Evolutionary conservation across 2,113 vertebrate species (phyloP), one percentile per base, ranked within the genome.

Genomic region (Odontesthes bonariensis): DNA sequence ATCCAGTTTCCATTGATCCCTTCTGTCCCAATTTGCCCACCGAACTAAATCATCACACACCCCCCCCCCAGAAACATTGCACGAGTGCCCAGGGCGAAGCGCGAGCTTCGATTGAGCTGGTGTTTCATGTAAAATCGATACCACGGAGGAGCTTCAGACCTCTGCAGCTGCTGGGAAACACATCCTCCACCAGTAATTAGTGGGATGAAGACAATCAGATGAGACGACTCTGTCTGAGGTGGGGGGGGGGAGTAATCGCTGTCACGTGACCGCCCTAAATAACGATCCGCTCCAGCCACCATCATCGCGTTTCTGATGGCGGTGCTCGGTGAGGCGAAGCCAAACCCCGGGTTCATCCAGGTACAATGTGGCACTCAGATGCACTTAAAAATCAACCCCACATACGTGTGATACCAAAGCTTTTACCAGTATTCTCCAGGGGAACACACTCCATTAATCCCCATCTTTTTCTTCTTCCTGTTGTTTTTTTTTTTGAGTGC

Each of bases 41-140:
- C 38, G 2, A 82, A 71, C 79, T 84, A 81, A 92, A 91, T 91
- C 79, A 77, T 35, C 31, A 7, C n/a, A n/a, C 44, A 63, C 54
- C 23, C 54, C 73, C 57, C 67, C 49, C 27, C 12, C 56, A 75
- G 44, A 66, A 69, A 83, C 55, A 13, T 5, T 14, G 20, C 76
- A 52, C 23, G 63, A 77, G 74, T 19, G 33, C 67, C 70, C 5
- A 5, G 44, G 69, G 79, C 33, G 67, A 47, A 46, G 52, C 33
- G 0, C 75, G 35, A 3, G 53, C 49, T 85, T 88, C 66, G 63
- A 90, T 87, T 84, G 58, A 56, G 77, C 79, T 56, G 62, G 58
- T 23, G 73, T 70, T 84, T 88, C 84, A 88, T 90, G 86, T 82
- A 58, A 69, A 88, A 90, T 93, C 88, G 79, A 90, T 91, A 47